Evolutionary conservation across 2,797 vertebrate species (phyloP).

Genomic region (Tarsius wallacei): DNA sequence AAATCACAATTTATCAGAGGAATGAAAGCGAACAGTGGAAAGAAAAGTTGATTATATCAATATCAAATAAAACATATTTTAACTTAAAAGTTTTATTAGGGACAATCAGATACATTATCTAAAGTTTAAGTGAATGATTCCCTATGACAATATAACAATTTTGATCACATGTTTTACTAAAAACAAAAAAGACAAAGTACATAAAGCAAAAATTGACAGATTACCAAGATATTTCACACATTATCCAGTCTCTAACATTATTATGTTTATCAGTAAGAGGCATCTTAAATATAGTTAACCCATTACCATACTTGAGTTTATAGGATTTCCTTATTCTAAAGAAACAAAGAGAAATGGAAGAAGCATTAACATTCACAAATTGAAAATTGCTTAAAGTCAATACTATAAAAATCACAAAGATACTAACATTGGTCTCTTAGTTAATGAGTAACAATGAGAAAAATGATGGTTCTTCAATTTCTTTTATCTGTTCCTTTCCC

Average conservation of each 20-base stretch:
- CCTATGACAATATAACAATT: neutral
- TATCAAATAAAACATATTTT: constrained; percentile 9
- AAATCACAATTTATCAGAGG: neutral
- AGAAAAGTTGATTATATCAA: neutral
- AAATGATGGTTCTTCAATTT: constrained; percentile 70
- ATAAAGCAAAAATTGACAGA: neutral
- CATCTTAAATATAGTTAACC: constrained; percentile 65
- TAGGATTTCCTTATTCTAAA: constrained; percentile 23
- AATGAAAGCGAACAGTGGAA: neutral
- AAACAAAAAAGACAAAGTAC: neutral
- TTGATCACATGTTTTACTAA: neutral
- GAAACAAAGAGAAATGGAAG: constrained; percentile 63
- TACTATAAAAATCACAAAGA: constrained; percentile 72
- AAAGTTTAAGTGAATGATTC: neutral
- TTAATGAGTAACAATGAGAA: constrained; percentile 73
- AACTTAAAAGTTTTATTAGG: neutral
- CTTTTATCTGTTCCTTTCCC: constrained; percentile 58
- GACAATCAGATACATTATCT: neutral
- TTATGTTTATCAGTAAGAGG: neutral
- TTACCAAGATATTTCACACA: neutral
- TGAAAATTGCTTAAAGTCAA: constrained; percentile 76
- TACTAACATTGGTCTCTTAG: constrained; percentile 55
- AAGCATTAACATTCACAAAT: constrained; percentile 79
- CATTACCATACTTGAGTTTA: neutral
- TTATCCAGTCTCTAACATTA: neutral